phyloP scores from a whole-genome alignment of 1,140 invertebrate species.

The Euura saliciscinereae region DNA sequence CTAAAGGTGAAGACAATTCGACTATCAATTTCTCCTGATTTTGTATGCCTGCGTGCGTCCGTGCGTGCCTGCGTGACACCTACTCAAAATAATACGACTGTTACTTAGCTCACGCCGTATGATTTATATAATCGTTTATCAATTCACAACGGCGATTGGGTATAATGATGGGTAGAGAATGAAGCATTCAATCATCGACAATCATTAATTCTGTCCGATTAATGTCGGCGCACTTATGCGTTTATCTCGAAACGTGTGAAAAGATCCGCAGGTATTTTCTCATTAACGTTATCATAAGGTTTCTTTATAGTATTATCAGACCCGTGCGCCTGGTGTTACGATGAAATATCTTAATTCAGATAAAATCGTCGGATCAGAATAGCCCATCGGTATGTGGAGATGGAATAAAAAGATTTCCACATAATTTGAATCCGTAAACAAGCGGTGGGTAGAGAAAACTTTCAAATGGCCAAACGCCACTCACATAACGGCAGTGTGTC shows the following conservation, averaged over 20 bases:
- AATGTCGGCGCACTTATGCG: background rate
- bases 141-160: background rate
- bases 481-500: slow-evolving; percentile 1
- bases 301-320: background rate
- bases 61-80: background rate
- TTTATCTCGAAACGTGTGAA: background rate
- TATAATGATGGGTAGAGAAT: background rate
- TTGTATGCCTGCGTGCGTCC: background rate
- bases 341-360: background rate
- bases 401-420: background rate
- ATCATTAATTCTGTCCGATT: background rate
- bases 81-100: background rate
- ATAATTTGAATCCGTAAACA: background rate
- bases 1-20: background rate
- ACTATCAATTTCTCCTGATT: background rate
- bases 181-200: slow-evolving; percentile 1
- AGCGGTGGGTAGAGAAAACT: background rate
- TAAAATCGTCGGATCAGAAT: background rate
- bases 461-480: background rate
- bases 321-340: background rate
- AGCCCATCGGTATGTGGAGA: background rate
- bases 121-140: slow-evolving; percentile 1
- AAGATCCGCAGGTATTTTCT: background rate
- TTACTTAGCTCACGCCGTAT: background rate
- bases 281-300: background rate